Evolutionary conservation across 2,113 vertebrate genomes (phyloP).

Genomic region (Leptosomus discolor): DNA sequence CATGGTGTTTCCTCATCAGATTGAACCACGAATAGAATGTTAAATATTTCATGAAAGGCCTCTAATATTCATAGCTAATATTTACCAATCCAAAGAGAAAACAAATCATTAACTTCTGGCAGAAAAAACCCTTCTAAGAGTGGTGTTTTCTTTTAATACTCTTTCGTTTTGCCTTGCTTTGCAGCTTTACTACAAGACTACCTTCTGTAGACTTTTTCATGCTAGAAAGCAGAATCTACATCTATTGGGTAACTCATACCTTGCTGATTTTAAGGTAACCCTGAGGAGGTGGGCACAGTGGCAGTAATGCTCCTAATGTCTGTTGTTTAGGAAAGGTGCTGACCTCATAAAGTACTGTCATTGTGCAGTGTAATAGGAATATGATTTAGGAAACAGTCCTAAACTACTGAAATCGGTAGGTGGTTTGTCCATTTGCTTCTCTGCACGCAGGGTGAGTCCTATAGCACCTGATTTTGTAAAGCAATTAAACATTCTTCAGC

Average conservation of each 20-base stretch:
- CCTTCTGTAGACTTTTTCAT: slow-evolving; percentile 6
- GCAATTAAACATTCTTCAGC: not conserved
- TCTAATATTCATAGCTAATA: not conserved
- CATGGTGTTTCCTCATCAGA: not conserved
- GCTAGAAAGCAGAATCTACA: not conserved
- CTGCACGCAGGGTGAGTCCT: not conserved
- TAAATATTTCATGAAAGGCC: not conserved
- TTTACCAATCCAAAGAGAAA: not conserved
- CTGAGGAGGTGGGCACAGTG: not conserved
- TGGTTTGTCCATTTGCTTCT: not conserved
- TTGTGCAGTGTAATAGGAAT: not conserved
- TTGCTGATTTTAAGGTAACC: not conserved
- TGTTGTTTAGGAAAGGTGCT: not conserved
- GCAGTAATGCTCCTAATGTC: not conserved
- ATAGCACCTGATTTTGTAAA: not conserved
- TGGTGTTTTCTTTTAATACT: not conserved
- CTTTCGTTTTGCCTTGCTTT: not conserved
- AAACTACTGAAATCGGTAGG: not conserved
- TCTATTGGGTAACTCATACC: not conserved
- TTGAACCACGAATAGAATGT: not conserved
- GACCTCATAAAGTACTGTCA: not conserved
- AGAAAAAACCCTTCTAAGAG: not conserved
- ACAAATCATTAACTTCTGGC: not conserved
- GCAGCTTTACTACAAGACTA: not conserved
- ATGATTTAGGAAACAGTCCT: not conserved